phyloP scores from a whole-genome alignment of 2,797 vertebrate genomes.

The Spatula versicolor region DNA sequence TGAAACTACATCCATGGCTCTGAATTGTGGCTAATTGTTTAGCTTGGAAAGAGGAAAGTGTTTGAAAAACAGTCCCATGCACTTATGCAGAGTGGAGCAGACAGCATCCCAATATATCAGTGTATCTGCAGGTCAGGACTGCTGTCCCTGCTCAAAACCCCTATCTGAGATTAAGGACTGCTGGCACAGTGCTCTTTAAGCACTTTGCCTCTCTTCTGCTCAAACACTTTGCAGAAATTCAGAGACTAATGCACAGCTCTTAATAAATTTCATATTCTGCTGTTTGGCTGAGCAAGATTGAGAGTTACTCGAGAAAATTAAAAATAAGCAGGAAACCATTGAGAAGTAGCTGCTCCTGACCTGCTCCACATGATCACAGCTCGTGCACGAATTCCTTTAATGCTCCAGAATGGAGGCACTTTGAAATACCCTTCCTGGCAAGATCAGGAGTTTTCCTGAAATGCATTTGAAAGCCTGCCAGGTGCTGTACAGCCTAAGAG shows the following conservation, averaged over 20 bases:
- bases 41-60: neutral
- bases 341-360: neutral
- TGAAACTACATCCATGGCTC: neutral
- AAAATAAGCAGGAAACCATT: neutral
- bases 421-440: neutral
- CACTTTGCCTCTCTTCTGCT: neutral
- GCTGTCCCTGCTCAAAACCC: accelerated
- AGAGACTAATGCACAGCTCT: neutral
- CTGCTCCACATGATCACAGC: neutral
- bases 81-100: neutral
- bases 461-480: neutral
- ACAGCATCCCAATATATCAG: neutral
- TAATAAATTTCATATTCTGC: neutral
- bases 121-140: neutral
- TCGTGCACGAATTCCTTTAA: accelerated
- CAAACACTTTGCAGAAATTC: neutral
- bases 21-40: neutral
- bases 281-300: neutral
- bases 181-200: neutral
- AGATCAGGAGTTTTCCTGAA: neutral
- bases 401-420: neutral
- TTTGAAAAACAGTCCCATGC: neutral
- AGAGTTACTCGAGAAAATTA: neutral
- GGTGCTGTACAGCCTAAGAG: neutral
- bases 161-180: neutral